Conservation (phyloP, 2,888 invertebrate species). For the Drosophila diplacantha region DNA sequence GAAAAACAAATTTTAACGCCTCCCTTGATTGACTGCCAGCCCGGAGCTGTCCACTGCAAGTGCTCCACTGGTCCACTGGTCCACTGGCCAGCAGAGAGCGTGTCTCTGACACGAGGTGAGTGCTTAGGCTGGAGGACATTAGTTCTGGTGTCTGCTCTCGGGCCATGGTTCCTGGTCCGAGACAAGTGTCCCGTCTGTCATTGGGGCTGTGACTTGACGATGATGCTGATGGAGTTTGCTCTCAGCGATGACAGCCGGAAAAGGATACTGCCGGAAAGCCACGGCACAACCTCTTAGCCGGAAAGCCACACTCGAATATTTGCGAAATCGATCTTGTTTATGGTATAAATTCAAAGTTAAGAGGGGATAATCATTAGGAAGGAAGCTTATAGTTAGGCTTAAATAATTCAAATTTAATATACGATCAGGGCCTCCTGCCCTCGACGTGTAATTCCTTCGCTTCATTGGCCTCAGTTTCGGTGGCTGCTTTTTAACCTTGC, state of each 20-base stretch:
- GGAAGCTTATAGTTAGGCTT: too few species aligned
- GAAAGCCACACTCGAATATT: neutral
- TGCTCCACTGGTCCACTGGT: conserved; percentile 11
- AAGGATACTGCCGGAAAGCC: conserved; percentile 25
- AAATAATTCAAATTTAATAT: neutral
- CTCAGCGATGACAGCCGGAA: conserved; percentile 30
- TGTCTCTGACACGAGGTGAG: conserved; percentile 58
- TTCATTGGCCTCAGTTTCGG: conserved; percentile 25
- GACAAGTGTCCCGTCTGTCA: conserved; percentile 49
- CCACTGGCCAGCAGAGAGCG: conserved; percentile 33
- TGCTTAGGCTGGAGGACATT: conserved; percentile 52
- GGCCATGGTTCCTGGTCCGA: neutral
- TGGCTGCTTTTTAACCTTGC: conserved; percentile 24
- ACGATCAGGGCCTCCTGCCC: too few species aligned
- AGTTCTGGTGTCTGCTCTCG: conserved; percentile 23
- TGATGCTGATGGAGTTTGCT: conserved; percentile 46
- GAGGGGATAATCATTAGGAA: too few species aligned
- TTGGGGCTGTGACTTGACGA: conserved; percentile 37
- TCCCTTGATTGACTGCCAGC: conserved; percentile 41
- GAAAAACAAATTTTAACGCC: conserved; percentile 34
- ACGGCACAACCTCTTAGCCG: neutral
- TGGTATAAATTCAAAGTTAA: neutral
- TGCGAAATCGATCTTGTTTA: conserved; percentile 1
- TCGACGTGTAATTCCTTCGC: conserved; percentile 20
- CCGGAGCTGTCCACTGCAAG: conserved; percentile 21